Base-by-base conservation (phyloP, 1,140 invertebrate species). In the Megathymus violae region DNA sequence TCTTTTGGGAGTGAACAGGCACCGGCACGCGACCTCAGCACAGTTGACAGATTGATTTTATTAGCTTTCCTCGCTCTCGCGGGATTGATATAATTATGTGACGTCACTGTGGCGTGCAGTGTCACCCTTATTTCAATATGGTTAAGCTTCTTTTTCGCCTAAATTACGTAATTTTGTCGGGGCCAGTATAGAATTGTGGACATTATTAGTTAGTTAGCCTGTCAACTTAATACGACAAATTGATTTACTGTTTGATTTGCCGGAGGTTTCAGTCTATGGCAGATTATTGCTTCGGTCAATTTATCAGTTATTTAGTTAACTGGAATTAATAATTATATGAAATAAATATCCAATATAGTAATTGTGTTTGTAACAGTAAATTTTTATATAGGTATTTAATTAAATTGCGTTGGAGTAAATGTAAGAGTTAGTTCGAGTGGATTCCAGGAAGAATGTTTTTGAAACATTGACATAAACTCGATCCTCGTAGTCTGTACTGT, bases 1-100 rank as follows among this genome's bases (percentile, higher is more conserved):
- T 71, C 80, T 74, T 85, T 75, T 75, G 80, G 78, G 79, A 72
- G 40, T 17, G 11, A 17, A 22, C 65, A 51, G 9, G 27, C 34
- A 43, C 31, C 14, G 46, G 1, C 70, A 62, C 63, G 65, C 43
- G 62, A 34, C 46, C 65, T 38, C 67, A 69, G 68, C 68, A 68
- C 64, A 59, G 40, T 56, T 54, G 47, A 64, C 61, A 69, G 68
- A 73, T 70, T 70, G 62, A 67, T 70, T 75, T 78, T 75, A 76
- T 80, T 80, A 74, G 67, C 36, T 70, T 67, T 61, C 56, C 56
- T 68, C 48, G 62, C 34, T 52, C 27, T 19, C 22, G 14, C 34
- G 34, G 47, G 11, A 36, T 14, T 38, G 15, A 31, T 52, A 15
- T 43, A 14, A 2, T 0, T 13, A 34, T 38, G 22, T 25, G 4